Evolutionary conservation across 1,140 invertebrate species (phyloP).

Genomic region (Amyelois transitella): DNA sequence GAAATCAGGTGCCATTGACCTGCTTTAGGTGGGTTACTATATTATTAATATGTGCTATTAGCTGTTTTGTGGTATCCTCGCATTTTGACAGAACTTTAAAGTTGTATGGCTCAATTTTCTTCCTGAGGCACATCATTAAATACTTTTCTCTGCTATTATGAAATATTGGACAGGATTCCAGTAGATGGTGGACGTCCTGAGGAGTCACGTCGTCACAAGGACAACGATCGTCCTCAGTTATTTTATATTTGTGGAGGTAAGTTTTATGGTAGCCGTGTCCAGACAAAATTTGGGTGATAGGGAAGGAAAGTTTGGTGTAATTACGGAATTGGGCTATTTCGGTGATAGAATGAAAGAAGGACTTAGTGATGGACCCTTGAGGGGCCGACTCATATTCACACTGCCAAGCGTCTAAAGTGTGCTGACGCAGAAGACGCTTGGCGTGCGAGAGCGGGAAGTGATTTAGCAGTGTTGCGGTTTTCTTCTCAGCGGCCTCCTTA

Average conservation of each 20-base stretch:
- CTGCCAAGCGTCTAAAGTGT: constrained; percentile 13
- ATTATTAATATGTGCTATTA: no score
- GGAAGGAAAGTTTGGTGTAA: background rate
- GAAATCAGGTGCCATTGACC: no score
- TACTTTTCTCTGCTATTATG: no score
- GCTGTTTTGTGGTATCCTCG: no score
- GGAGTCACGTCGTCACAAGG: background rate
- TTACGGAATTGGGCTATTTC: no score
- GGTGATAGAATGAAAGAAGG: constrained; percentile 1
- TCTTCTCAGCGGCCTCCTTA: constrained; percentile 14
- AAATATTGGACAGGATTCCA: no score
- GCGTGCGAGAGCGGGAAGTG: constrained; percentile 14
- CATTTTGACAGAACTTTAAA: no score
- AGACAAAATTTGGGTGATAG: background rate
- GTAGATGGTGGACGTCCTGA: background rate
- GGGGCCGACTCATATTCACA: background rate
- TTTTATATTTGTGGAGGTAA: background rate
- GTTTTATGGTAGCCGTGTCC: background rate
- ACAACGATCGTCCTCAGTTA: background rate
- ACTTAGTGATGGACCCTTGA: background rate
- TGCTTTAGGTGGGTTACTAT: no score
- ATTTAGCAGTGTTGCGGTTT: constrained; percentile 11
- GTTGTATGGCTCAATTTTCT: no score
- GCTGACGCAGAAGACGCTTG: constrained; percentile 9
- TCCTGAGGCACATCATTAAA: no score